Conservation (phyloP, 1,140 invertebrate genomes). For the Megalopta genalis region DNA sequence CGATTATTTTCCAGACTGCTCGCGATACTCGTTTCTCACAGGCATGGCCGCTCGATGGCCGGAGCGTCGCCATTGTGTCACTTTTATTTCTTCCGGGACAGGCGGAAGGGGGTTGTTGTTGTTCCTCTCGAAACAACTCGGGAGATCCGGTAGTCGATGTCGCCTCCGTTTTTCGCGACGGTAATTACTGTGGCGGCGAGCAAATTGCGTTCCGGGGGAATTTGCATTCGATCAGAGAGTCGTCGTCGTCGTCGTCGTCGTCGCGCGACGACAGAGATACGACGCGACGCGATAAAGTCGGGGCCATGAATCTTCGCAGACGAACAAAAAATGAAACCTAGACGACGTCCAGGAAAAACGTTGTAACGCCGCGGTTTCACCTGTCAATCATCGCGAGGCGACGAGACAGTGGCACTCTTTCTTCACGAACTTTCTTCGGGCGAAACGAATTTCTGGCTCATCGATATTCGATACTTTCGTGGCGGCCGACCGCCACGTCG, state of each 20-base stretch:
- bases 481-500: not conserved
- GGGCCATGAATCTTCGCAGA: conserved; percentile 20
- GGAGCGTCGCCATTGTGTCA: too few species aligned
- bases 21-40: not conserved
- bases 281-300: not conserved
- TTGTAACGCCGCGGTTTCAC: conserved; percentile 37
- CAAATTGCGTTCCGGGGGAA: too few species aligned
- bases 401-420: not conserved
- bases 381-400: conserved; percentile 40
- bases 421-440: conserved; percentile 32
- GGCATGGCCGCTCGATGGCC: not conserved
- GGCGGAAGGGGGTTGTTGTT: too few species aligned
- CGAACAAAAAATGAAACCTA: conserved; percentile 50
- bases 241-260: too few species aligned
- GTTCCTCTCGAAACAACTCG: too few species aligned
- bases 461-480: conserved; percentile 30
- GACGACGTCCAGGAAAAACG: conserved; percentile 25
- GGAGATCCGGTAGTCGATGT: too few species aligned
- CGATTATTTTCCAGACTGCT: conserved; percentile 1
- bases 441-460: conserved; percentile 37
- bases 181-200: too few species aligned
- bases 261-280: not conserved
- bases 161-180: too few species aligned
- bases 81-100: not conserved
- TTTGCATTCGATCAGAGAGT: too few species aligned